Base-by-base conservation (phyloP, 1,140 invertebrate genomes). In the Oedothorax gibbosus region DNA sequence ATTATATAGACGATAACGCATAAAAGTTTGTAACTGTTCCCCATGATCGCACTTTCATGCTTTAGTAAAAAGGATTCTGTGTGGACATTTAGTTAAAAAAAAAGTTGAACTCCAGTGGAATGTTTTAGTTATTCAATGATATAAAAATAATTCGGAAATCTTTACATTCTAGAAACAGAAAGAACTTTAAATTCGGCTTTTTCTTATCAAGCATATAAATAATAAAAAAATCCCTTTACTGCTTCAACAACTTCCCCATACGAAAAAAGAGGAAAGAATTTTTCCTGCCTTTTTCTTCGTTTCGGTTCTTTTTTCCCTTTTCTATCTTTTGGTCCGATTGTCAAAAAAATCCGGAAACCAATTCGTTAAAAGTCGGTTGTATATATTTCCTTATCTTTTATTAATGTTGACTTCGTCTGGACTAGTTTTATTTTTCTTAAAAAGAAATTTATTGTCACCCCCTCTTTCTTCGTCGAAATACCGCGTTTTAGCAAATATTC, bases 321-420 rank as follows among this genome's bases (percentile, higher is more conserved):
- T 68, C 18, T 68, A 68, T 69, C 49, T n/a, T 80, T 69, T 69
- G 15, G 60, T 69, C 49, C 7, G 8, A 21, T 69, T 80, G 77
- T 80, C 77, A 69, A 80, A 80, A 80, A 80, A 80, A 14, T 35
- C 15, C 53, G 65, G 65, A 68, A 68, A 80, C 56, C 77, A 69
- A 80, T 69, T 69, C 65, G 77, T 80, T 80, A 69, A 80, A 80
- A 80, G 53, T 69, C 35, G 51, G 77, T 80, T 80, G 64, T 80
- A 69, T 69, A 56, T 80, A 80, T 80, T 69, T 69, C 21, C 77
- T 80, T 68, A 80, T 80, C 51, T 69, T 80, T 80, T 80, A 80
- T 80, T 80, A 80, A 80, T 80, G 77, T 69, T 80, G 56, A 66
- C 60, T 80, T 80, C 77, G 51, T 64, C 65, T 57, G 20, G 65